Base-by-base conservation (phyloP, 2,888 invertebrate genomes). In the Rotaria socialis region DNA sequence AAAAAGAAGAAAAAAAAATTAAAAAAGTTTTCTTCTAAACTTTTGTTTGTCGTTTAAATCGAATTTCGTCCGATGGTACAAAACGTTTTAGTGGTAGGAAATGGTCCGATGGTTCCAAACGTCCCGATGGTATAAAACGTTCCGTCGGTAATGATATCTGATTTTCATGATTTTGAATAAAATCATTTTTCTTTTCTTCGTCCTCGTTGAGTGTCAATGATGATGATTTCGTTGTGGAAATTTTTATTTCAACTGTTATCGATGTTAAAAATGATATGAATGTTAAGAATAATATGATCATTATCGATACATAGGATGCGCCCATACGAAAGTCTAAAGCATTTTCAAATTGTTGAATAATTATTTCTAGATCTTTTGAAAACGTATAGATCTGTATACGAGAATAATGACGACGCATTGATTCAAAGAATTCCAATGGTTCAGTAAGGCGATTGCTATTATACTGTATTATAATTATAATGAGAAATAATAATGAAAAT, bases 331-430 rank as follows among this genome's bases (percentile, higher is more conserved):
- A n/a, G 47, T 47, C n/a, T 43, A 80, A 14, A 11, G 47, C 8
- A 24, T 80, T 43, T 47, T 80, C 80, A 43, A 80, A n/a, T 11
- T 47, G 80, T 80, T 80, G 47, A 47, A 80, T 80, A 80, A 80
- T 80, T 80, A 47, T 11, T 24, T 43, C 47, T 24, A 80, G n/a
- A 80, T 80, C 47, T 47, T 80, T 80, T n/a, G 47, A 41, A 47
- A 80, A 80, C 35, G 43, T 80, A 47, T 80, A 80, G 4, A 80
- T 80, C n/a, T 80, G 80, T 43, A 80, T 80, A n/a, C 47, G 80
- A n/a, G 80, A 80, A 80, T 80, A 80, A 80, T 80, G 80, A 19
- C 35, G 80, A 24, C 80, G 43, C 47, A 80, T 47, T 24, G 80
- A 24, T 11, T 80, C 80, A 47, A 80, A 80, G n/a, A 80, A 80